Percentiles rank a stretch among this genome's conserved stretches.
Conservation (phyloP, 2,888 invertebrate species). For the Euspilapteryx auroguttella region DNA sequence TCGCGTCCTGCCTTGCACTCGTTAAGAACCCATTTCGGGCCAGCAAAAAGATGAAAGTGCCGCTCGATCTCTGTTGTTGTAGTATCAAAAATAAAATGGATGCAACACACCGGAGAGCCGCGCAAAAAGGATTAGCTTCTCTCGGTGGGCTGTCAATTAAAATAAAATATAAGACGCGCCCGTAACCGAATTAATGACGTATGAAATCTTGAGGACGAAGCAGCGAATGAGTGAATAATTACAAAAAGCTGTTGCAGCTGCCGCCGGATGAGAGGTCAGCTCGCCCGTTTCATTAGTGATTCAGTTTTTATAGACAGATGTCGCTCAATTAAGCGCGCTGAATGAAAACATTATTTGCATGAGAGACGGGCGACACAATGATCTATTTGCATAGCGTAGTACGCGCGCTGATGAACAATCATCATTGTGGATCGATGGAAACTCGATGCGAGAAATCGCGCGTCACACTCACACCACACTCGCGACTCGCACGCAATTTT, state of each 20-base stretch:
- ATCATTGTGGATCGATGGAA: slow-evolving; percentile 39
- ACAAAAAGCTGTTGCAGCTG: slow-evolving; percentile 26
- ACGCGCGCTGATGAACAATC: slow-evolving; percentile 38
- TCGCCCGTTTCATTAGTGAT: slow-evolving; percentile 38
- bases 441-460: slow-evolving; percentile 47
- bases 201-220: slow-evolving; percentile 11
- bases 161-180: slow-evolving; percentile 5
- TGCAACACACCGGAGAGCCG: no score
- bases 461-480: slow-evolving; percentile 24
- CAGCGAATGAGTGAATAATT: slow-evolving; percentile 23
- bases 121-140: slow-evolving; percentile 5
- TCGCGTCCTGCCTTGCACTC: background rate
- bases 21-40: slow-evolving; percentile 2
- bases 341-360: slow-evolving; percentile 55
- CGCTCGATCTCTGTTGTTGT: no score
- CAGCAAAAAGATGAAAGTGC: slow-evolving; percentile 3
- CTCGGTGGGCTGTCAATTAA: slow-evolving; percentile 4
- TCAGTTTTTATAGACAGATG: slow-evolving; percentile 55
- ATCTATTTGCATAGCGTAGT: slow-evolving; percentile 42
- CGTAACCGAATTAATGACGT: slow-evolving; percentile 8
- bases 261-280: no score
- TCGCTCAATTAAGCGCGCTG: slow-evolving; percentile 43
- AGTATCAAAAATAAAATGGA: no score
- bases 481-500: slow-evolving; percentile 10
- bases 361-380: slow-evolving; percentile 31